Percentiles rank a stretch among this genome's conserved stretches.
These are phyloP conservation scores for Dasypus novemcinctus DNA, from an alignment of 2,113 vertebrate species.

Conservation along the genomic window DNA sequence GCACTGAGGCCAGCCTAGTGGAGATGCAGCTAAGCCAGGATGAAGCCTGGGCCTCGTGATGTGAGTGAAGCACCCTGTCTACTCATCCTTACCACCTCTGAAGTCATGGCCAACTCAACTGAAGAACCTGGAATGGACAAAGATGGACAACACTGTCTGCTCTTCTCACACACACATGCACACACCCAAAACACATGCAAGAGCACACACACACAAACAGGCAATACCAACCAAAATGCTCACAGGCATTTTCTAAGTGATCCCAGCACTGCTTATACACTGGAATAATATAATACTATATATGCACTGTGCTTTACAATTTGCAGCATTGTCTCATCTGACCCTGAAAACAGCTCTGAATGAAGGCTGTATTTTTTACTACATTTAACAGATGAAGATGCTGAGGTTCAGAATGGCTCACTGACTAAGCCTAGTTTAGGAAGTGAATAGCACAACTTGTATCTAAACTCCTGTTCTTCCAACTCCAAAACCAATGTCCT, in stretches of 20 bases:
- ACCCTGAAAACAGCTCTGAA: neutral
- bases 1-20: too few relatives aligned
- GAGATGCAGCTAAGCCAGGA: neutral
- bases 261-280: neutral
- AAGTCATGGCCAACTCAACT: neutral
- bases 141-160: neutral
- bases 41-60: neutral
- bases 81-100: neutral
- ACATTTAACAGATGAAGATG: neutral
- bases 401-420: neutral
- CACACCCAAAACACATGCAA: neutral
- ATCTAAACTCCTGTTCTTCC: neutral
- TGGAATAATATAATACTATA: neutral
- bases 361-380: neutral
- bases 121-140: neutral
- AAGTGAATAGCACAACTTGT: neutral
- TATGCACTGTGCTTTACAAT: neutral
- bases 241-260: neutral
- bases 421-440: neutral
- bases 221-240: neutral
- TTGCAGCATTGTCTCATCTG: neutral
- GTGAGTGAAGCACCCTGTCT: rapidly evolving
- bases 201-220: neutral
- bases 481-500: neutral
- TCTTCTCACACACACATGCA: neutral